Percentiles rank a stretch among this genome's conserved stretches.
These are phyloP conservation scores for Phortica variegata DNA, from an alignment of 1,140 invertebrate species.

Conservation along the genomic window DNA sequence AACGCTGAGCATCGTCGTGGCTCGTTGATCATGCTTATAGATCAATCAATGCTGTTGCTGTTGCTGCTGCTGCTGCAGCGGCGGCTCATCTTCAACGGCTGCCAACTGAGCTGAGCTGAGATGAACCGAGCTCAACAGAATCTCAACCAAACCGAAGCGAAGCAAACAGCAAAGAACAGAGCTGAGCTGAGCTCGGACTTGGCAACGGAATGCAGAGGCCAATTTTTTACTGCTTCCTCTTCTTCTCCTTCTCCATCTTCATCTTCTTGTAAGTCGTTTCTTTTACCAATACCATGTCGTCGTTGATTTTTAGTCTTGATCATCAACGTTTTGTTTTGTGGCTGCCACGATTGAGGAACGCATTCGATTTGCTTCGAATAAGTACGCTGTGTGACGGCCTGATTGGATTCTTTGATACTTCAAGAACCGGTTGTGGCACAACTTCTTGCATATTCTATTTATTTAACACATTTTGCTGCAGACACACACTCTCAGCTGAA, in stretches of 20 bases:
- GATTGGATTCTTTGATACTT: constrained; percentile 29
- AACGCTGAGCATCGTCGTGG: constrained; percentile 18
- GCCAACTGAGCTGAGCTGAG: no score
- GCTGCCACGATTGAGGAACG: no score
- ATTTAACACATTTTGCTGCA: neutral
- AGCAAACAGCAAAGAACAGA: constrained; percentile 19
- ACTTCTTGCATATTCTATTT: constrained; percentile 17
- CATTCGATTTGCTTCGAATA: no score
- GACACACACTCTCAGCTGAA: no score
- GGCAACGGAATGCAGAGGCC: constrained; percentile 15
- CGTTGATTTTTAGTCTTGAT: no score
- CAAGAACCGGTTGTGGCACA: constrained; percentile 10
- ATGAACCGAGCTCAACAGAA: no score
- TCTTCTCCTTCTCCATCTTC: neutral
- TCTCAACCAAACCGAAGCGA: no score
- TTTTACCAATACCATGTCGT: no score
- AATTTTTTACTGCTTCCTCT: constrained; percentile 4
- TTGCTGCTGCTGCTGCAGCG: no score
- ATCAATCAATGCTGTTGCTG: constrained; percentile 44
- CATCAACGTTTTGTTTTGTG: no score
- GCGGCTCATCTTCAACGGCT: no score
- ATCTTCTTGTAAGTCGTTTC: no score
- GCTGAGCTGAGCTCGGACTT: constrained; percentile 1
- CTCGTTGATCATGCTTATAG: constrained; percentile 45
- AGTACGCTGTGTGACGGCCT: constrained; percentile 10